phyloP scores from a whole-genome alignment of 1,140 invertebrate genomes.

The Aphidius gifuensis region DNA sequence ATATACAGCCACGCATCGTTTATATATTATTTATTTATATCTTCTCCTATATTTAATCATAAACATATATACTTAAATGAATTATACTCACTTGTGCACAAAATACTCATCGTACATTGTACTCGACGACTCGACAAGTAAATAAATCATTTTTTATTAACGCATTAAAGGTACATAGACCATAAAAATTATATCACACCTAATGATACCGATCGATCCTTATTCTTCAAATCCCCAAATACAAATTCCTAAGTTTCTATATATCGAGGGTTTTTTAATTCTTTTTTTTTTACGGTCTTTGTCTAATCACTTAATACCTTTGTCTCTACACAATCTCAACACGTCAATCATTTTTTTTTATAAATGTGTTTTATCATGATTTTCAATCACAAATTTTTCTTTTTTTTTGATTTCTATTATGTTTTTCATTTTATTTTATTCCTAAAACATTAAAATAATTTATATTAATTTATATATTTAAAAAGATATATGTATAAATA shows the following conservation, averaged over 20 bases:
- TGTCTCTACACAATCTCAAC: conserved; percentile 14
- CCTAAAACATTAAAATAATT: no score
- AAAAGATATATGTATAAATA: no score
- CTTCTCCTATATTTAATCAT: neutral
- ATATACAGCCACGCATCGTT: neutral
- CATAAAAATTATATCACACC: neutral
- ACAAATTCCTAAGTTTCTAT: neutral
- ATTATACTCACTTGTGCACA: neutral
- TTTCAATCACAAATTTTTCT: conserved; percentile 7
- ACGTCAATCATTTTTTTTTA: conserved; percentile 9
- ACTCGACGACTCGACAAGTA: neutral
- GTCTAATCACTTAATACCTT: conserved; percentile 27
- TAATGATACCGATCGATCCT: conserved; percentile 17
- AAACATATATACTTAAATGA: neutral
- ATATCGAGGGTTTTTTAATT: conserved; percentile 1
- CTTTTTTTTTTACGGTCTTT: conserved; percentile 10
- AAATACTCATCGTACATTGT: neutral
- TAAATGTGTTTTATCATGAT: conserved; percentile 3
- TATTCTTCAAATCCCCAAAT: neutral
- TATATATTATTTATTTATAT: no score
- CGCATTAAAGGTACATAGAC: neutral
- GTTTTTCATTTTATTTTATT: no score
- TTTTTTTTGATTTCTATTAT: conserved; percentile 1
- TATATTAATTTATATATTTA: no score
- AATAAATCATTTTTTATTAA: conserved; percentile 21